A percentile compares a stretch with the other conserved stretches of the same genome.
Conservation (phyloP, 2,113 vertebrate species). For the Lipophrys pholis region DNA sequence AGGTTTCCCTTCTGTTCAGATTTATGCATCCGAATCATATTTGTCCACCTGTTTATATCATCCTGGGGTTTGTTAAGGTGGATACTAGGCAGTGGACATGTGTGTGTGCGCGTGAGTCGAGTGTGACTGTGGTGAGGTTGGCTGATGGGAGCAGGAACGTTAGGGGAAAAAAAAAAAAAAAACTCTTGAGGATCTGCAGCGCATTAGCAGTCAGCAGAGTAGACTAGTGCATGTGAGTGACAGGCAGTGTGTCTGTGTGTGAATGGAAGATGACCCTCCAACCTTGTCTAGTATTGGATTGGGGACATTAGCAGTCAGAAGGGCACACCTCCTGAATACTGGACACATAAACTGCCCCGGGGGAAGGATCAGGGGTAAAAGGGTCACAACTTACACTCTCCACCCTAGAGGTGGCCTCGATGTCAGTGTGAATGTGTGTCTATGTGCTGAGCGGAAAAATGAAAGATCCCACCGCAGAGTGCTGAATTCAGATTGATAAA, state of each 20-base stretch:
- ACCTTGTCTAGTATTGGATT: conserved; percentile 64
- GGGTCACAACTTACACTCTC: conserved; percentile 53
- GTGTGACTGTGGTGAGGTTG: conserved; percentile 12
- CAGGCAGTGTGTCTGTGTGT: conserved; percentile 46
- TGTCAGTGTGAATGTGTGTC: conserved; percentile 18
- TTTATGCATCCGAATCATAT: conserved; percentile 34
- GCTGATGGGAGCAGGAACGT: conserved; percentile 1
- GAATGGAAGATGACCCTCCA: conserved; percentile 66
- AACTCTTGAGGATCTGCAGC: conserved; percentile 32
- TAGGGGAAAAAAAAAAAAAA: background rate
- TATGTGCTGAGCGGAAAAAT: conserved; percentile 17
- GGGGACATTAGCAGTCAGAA: conserved; percentile 76
- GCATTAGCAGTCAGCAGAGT: conserved; percentile 72
- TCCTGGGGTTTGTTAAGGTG: conserved; percentile 11
- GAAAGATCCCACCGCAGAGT: conserved; percentile 13
- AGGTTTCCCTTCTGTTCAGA: conserved; percentile 39
- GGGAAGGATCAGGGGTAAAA: conserved; percentile 55
- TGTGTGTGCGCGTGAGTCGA: conserved; percentile 18
- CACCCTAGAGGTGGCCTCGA: conserved; percentile 4
- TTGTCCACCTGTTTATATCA: conserved; percentile 49
- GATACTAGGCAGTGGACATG: background rate
- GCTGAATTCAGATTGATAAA: conserved; percentile 13
- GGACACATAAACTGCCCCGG: conserved; percentile 51
- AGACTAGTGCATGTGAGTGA: conserved; percentile 55
- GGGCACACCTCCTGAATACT: conserved; percentile 55